Evolutionary conservation across 2,888 invertebrate species (phyloP).

Genomic region (Chrysolina oricalcia): DNA sequence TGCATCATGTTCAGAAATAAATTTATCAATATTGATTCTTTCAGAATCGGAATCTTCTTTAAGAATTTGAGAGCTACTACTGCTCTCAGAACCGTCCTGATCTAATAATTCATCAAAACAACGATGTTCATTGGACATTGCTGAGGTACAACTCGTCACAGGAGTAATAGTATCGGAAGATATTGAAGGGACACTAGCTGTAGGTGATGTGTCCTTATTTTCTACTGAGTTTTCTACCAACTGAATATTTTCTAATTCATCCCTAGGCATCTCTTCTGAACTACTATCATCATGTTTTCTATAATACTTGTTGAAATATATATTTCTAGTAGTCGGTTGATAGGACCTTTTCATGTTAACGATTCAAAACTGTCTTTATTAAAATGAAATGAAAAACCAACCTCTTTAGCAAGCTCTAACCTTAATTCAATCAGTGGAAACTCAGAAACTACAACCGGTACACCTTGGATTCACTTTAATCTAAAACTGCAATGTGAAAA

Average conservation of each 20-base stretch:
- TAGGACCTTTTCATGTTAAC: conserved; percentile 16
- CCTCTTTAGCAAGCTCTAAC: not conserved
- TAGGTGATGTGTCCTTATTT: not conserved
- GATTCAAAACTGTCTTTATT: not conserved
- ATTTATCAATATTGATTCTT: no score
- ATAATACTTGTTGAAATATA: conserved; percentile 17
- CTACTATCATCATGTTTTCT: not conserved
- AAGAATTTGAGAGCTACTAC: no score
- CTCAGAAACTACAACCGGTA: not conserved
- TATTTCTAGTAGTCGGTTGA: conserved; percentile 6
- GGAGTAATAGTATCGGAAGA: not conserved
- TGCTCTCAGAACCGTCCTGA: no score
- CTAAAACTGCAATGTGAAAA: no score
- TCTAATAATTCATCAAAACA: not conserved
- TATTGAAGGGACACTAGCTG: not conserved
- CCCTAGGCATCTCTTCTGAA: conserved; percentile 11
- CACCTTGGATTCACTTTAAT: no score
- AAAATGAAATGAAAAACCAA: conserved; percentile 1
- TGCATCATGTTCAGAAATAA: no score
- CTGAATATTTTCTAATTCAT: not conserved
- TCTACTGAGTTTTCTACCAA: not conserved
- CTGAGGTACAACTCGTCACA: no score
- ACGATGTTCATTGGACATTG: no score
- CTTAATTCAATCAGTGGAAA: not conserved
- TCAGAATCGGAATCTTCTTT: no score